Evolutionary conservation across 2,797 vertebrate species (phyloP).

Genomic region (Hephaestus fuliginosus): DNA sequence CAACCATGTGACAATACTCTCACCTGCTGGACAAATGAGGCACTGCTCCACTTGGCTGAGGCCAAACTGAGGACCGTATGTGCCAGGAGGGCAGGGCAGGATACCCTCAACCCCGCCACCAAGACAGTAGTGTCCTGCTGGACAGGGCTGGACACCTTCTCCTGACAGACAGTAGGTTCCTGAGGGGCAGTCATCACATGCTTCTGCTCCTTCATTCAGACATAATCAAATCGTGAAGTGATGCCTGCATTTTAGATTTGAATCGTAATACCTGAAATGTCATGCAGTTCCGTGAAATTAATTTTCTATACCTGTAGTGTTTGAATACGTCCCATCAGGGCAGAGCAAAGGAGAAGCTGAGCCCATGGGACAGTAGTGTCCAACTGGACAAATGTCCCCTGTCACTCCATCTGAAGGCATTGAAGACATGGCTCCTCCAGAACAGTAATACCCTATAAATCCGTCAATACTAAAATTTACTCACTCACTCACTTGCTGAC

Average conservation of each 20-base stretch:
- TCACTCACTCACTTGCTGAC: background rate
- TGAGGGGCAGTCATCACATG: constrained; percentile 86
- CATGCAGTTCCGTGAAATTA: background rate
- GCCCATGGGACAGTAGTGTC: constrained; percentile 86
- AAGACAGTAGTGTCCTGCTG: constrained; percentile 88
- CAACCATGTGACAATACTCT: constrained; percentile 71
- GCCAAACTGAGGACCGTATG: constrained; percentile 85
- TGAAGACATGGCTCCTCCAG: constrained; percentile 79
- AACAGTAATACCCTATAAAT: constrained; percentile 90
- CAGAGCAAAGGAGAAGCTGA: constrained; percentile 80
- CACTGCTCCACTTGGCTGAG: constrained; percentile 87
- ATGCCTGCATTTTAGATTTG: background rate
- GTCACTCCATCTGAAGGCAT: constrained; percentile 84
- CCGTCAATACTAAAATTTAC: background rate
- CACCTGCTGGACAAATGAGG: constrained; percentile 91
- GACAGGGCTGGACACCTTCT: constrained; percentile 84
- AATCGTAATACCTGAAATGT: background rate
- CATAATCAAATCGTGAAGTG: background rate
- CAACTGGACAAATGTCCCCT: constrained; percentile 85
- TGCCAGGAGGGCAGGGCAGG: constrained; percentile 89
- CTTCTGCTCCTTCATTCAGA: constrained; percentile 79
- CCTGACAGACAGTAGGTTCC: constrained; percentile 89
- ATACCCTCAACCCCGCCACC: constrained; percentile 82
- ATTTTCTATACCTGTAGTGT: constrained; percentile 85
- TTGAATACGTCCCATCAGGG: constrained; percentile 85